Conservation (phyloP, 2,888 invertebrate species). For the Orthonevra nobilis region DNA sequence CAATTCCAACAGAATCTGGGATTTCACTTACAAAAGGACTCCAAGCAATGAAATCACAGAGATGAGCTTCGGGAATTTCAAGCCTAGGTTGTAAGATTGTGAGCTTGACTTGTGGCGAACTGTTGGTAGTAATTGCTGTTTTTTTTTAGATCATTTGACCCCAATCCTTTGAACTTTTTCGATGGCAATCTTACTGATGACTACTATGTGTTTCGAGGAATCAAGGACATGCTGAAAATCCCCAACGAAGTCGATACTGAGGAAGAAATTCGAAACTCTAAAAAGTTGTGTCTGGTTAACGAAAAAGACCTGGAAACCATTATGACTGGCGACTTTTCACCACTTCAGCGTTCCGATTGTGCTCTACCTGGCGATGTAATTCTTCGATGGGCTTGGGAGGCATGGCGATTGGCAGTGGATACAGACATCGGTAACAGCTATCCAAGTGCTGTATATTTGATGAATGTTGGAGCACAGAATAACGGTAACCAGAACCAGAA, state of each 20-base stretch:
- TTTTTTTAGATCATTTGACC: slow-evolving; percentile 41
- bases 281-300: slow-evolving; percentile 82
- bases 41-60: slow-evolving; percentile 55
- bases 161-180: slow-evolving; percentile 66
- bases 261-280: slow-evolving; percentile 50
- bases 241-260: slow-evolving; percentile 38
- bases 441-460: slow-evolving; percentile 81
- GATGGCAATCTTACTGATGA: slow-evolving; percentile 66
- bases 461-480: slow-evolving; percentile 84
- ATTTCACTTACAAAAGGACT: slow-evolving; percentile 71
- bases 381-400: slow-evolving; percentile 84
- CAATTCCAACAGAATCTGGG: slow-evolving; percentile 75
- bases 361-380: slow-evolving; percentile 77
- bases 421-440: slow-evolving; percentile 82
- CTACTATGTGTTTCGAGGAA: slow-evolving; percentile 71
- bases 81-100: slow-evolving; percentile 62
- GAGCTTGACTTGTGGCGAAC: too few species aligned
- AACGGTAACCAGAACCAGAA: slow-evolving; percentile 85
- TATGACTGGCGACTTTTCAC: slow-evolving; percentile 80
- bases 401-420: slow-evolving; percentile 85
- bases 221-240: slow-evolving; percentile 4
- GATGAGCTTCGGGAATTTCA: slow-evolving; percentile 68
- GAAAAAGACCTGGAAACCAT: slow-evolving; percentile 84
- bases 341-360: slow-evolving; percentile 70
- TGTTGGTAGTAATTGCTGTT: too few species aligned